A percentile compares a stretch with the other conserved stretches of the same genome.
phyloP scores from a whole-genome alignment of 1,140 invertebrate genomes.

The Chymomyza costata region DNA sequence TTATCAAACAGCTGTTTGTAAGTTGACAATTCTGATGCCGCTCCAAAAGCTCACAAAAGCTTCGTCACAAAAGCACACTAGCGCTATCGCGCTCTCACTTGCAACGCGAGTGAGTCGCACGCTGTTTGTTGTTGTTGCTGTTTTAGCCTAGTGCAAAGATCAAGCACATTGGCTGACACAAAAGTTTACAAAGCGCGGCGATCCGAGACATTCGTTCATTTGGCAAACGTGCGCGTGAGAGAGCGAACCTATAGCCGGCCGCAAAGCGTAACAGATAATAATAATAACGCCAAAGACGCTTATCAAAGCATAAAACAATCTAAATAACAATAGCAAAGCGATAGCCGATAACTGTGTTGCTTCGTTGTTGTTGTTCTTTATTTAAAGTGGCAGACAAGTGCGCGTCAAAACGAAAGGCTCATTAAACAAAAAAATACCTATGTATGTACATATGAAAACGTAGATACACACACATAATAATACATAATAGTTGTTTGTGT shows the following conservation, averaged over 20 bases:
- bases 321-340: slow-evolving; percentile 14
- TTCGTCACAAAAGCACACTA: slow-evolving; percentile 3
- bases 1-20: too few relatives aligned
- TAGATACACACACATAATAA: too few relatives aligned
- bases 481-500: slow-evolving; percentile 1
- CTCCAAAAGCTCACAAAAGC: slow-evolving; percentile 10
- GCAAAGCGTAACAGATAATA: background rate
- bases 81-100: slow-evolving; percentile 4
- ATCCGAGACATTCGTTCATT: too few relatives aligned
- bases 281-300: slow-evolving; percentile 15
- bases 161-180: too few relatives aligned
- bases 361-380: slow-evolving; percentile 14
- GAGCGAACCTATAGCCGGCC: too few relatives aligned
- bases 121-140: background rate
- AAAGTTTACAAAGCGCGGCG: too few relatives aligned
- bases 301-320: slow-evolving; percentile 23
- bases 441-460: slow-evolving; percentile 9
- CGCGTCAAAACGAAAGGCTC: slow-evolving; percentile 21
- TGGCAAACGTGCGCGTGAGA: background rate
- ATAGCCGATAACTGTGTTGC: slow-evolving; percentile 11
- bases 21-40: too few relatives aligned
- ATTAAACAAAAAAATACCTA: slow-evolving; percentile 1
- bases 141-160: too few relatives aligned
- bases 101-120: background rate
- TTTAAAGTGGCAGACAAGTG: too few relatives aligned